Base-by-base conservation (phyloP, 2,113 vertebrate genomes). In the Myotis lucifugus region DNA sequence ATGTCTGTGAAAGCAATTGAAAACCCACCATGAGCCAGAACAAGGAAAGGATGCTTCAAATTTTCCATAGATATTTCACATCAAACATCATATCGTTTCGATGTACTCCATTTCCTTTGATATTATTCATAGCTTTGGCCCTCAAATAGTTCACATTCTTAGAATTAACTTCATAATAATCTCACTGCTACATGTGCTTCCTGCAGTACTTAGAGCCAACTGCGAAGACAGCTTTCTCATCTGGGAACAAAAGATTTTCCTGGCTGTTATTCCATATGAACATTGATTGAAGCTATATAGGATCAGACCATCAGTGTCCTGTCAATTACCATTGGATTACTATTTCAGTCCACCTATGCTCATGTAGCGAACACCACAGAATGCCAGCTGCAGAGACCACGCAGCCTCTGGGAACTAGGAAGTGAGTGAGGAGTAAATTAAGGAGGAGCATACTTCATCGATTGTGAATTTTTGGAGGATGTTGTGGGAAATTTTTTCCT, bases 131-230 rank as follows among this genome's bases (percentile, higher is more conserved):
- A 90, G 50, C 42, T 54, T 88, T 85, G 73, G 48, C 34, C 34
- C 18, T 67, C 46, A 64, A 76, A 91, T 78, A 78, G 42, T 95
- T 96, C 37, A 91, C 70, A 81, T 91, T 91, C 73, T 92, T 88
- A 69, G 59, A 76, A 72, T 82, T 67, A 93, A 88, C 86, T 91
- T 90, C 79, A 76, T 82, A 88, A 91, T 85, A 92, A 85, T 32
- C 78, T 87, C 15, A 34, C 3, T 48, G 27, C 21, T 74, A 50
- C 27, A 14, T 88, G 34, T 54, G 19, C 67, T 72, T 86, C 66
- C 69, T 76, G 93, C 21, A 77, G 23, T 40, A 88, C 54, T 86
- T 56, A 61, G 40, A 91, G 32, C 42, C 17, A 27, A 29, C 17
- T 69, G 21, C 32, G 13, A 85, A 85, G 27, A 85, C 82, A 90